A percentile compares a stretch with the other conserved stretches of the same genome.
Conservation (phyloP, 2,797 vertebrate species). For the Microchirus variegatus region DNA sequence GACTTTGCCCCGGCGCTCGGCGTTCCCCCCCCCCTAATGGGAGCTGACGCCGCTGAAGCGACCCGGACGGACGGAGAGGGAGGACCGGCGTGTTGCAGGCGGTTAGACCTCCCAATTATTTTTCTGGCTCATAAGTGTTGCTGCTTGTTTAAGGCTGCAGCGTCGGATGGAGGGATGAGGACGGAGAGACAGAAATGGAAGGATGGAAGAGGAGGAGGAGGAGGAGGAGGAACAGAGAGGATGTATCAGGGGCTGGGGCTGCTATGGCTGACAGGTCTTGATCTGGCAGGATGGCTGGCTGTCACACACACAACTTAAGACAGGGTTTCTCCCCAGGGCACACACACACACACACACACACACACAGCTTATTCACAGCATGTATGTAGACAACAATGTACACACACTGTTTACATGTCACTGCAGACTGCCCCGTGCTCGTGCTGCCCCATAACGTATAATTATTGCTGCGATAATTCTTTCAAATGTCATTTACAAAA, state of each 20-base stretch:
- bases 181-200: conserved; percentile 36
- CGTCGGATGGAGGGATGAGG: conserved; percentile 53
- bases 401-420: conserved; percentile 35
- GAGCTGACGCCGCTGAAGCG: conserved; percentile 75
- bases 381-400: conserved; percentile 37
- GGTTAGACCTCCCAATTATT: conserved; percentile 83
- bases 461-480: conserved; percentile 15
- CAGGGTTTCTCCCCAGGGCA: conserved; percentile 48
- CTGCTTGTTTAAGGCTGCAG: conserved; percentile 76
- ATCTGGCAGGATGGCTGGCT: conserved; percentile 77
- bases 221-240: conserved; percentile 35
- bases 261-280: conserved; percentile 79
- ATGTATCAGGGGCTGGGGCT: conserved; percentile 57
- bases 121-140: conserved; percentile 82
- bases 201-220: conserved; percentile 8
- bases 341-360: conserved; percentile 29
- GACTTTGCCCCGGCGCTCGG: conserved; percentile 34
- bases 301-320: conserved; percentile 69
- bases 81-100: conserved; percentile 72
- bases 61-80: conserved; percentile 72
- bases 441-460: conserved; percentile 8
- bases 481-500: conserved; percentile 20
- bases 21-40: conserved; percentile 71
- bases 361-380: conserved; percentile 38
- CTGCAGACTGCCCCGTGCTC: conserved; percentile 5